Conservation (phyloP, 1,140 invertebrate genomes). For the Pantala flavescens region DNA sequence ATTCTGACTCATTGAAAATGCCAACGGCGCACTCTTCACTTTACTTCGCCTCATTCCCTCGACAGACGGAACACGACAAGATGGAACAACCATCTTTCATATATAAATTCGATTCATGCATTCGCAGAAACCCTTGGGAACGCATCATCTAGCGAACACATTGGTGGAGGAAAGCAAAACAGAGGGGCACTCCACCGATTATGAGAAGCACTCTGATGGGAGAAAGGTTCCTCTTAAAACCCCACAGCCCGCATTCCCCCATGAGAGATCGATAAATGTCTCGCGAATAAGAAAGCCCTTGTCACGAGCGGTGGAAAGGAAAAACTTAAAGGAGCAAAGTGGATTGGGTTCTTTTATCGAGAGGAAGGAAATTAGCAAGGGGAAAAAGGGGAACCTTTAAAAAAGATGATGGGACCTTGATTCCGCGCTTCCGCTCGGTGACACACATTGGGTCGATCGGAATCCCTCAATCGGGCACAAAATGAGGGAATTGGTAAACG, state of each 20-base stretch:
- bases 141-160: too few relatives aligned
- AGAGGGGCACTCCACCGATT: too few relatives aligned
- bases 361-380: neutral
- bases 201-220: too few relatives aligned
- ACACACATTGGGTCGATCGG: slow-evolving; percentile 2
- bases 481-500: neutral
- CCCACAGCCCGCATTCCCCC: neutral
- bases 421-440: neutral
- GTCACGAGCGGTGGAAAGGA: neutral
- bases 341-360: neutral
- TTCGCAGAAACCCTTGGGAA: too few relatives aligned
- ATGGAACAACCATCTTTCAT: too few relatives aligned
- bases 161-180: too few relatives aligned
- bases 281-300: slow-evolving; percentile 4
- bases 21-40: too few relatives aligned
- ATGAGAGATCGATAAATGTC: neutral
- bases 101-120: too few relatives aligned
- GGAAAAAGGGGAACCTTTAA: neutral
- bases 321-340: neutral
- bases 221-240: neutral
- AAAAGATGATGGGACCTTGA: neutral
- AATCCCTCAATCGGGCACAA: slow-evolving; percentile 7
- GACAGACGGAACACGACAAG: too few relatives aligned
- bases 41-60: too few relatives aligned
- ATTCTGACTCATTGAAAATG: too few relatives aligned